Evolutionary conservation across 1,140 invertebrate genomes (phyloP).

Genomic region (Zelostemma sp.): DNA sequence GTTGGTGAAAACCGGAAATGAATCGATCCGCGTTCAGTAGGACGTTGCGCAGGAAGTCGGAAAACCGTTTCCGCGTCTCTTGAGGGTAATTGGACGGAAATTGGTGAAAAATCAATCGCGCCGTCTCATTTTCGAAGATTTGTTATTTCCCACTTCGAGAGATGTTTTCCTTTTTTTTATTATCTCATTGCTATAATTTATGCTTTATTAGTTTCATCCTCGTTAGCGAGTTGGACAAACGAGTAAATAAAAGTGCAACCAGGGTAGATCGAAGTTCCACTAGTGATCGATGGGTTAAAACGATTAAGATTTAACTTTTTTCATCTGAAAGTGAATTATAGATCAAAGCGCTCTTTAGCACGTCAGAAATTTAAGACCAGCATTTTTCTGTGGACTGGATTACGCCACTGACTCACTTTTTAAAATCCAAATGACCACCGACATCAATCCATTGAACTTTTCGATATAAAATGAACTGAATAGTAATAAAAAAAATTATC

Average conservation of each 20-base stretch:
- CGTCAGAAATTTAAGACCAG: constrained; percentile 26
- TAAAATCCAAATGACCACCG: too few relatives aligned
- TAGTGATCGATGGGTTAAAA: constrained; percentile 39
- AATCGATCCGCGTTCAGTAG: constrained; percentile 46
- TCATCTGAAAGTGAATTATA: constrained; percentile 27
- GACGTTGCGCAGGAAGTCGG: constrained; percentile 46
- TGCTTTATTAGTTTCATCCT: constrained; percentile 41
- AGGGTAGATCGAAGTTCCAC: constrained; percentile 33
- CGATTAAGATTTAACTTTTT: constrained; percentile 34
- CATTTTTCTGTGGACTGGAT: constrained; percentile 24
- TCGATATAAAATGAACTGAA: too few relatives aligned
- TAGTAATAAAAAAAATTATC: too few relatives aligned
- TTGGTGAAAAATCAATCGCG: constrained; percentile 55
- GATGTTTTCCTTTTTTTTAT: constrained; percentile 31
- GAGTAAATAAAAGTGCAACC: constrained; percentile 25
- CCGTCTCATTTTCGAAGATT: constrained; percentile 32
- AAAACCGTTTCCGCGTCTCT: constrained; percentile 49
- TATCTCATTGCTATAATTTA: constrained; percentile 42
- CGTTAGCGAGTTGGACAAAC: constrained; percentile 42
- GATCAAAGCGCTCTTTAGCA: constrained; percentile 22
- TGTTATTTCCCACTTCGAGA: constrained; percentile 25
- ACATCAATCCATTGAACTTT: too few relatives aligned
- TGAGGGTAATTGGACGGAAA: constrained; percentile 52
- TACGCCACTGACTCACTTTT: too few relatives aligned
- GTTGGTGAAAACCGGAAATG: constrained; percentile 54